Evolutionary conservation across 1,140 invertebrate genomes (phyloP).

Genomic region (Eriosoma lanigerum): DNA sequence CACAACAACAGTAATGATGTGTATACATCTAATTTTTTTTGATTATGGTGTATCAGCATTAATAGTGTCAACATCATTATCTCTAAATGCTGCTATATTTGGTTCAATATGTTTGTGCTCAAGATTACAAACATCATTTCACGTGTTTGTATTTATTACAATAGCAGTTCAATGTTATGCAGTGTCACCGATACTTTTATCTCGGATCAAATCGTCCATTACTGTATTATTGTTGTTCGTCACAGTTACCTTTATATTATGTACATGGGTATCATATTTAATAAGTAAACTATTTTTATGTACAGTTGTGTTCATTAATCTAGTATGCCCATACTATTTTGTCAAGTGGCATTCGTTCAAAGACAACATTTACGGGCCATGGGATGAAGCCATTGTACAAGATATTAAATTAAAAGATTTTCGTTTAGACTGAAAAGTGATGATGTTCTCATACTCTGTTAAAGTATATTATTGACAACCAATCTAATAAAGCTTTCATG

Average conservation of each 20-base stretch:
- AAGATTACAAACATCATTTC: conserved; percentile 75
- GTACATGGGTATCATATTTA: conserved; percentile 62
- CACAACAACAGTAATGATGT: conserved; percentile 82
- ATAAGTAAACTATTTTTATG: conserved; percentile 66
- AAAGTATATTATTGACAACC: background rate
- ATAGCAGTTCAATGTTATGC: conserved; percentile 86
- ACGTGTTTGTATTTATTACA: conserved; percentile 85
- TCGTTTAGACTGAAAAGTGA: conserved; percentile 24
- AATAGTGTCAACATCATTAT: conserved; percentile 78
- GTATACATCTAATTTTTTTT: conserved; percentile 85
- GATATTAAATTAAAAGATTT: conserved; percentile 44
- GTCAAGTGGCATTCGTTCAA: conserved; percentile 81
- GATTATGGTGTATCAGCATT: conserved; percentile 86
- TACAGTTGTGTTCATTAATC: conserved; percentile 67
- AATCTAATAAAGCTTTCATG: background rate
- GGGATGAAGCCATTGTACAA: conserved; percentile 81
- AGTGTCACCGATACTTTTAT: conserved; percentile 78
- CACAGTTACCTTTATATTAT: conserved; percentile 57
- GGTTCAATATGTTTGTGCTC: conserved; percentile 92
- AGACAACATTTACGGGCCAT: conserved; percentile 92
- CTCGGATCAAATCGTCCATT: conserved; percentile 54
- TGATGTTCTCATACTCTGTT: background rate
- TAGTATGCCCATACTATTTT: conserved; percentile 79
- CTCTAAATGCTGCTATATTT: conserved; percentile 88
- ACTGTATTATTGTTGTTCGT: conserved; percentile 61